phyloP scores from a whole-genome alignment of 2,797 vertebrate species.

The Myotis planiceps region DNA sequence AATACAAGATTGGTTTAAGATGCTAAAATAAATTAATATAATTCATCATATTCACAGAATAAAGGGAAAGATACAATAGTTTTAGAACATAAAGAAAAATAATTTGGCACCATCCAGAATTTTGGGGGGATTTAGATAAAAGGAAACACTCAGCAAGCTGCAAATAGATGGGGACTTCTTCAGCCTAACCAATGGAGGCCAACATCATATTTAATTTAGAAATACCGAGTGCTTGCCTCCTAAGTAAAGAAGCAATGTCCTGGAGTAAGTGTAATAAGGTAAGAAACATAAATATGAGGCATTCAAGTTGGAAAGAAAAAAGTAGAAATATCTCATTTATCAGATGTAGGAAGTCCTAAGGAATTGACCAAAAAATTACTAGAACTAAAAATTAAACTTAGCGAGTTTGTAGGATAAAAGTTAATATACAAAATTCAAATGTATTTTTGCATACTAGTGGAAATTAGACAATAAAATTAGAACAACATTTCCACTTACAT shows the following conservation, averaged over 20 bases:
- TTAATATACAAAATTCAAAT: not conserved
- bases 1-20: not conserved
- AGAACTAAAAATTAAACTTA: slow-evolving; percentile 4
- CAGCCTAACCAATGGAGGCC: not conserved
- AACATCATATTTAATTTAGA: not conserved
- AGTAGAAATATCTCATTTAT: not conserved
- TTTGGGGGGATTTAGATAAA: not conserved
- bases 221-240: not conserved
- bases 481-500: not conserved
- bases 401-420: not conserved
- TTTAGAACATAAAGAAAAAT: not conserved
- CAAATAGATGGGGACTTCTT: not conserved
- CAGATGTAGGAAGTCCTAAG: not conserved
- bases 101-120: not conserved
- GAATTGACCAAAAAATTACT: not conserved
- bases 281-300: not conserved
- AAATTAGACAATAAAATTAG: not conserved
- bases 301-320: not conserved
- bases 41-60: not conserved
- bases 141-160: not conserved
- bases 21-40: not conserved
- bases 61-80: not conserved
- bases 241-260: not conserved
- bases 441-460: not conserved
- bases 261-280: not conserved